A percentile compares a stretch with the other conserved stretches of the same genome.
Evolutionary conservation across 1,140 invertebrate species (phyloP).

Genomic region (Antheraea mylitta): DNA sequence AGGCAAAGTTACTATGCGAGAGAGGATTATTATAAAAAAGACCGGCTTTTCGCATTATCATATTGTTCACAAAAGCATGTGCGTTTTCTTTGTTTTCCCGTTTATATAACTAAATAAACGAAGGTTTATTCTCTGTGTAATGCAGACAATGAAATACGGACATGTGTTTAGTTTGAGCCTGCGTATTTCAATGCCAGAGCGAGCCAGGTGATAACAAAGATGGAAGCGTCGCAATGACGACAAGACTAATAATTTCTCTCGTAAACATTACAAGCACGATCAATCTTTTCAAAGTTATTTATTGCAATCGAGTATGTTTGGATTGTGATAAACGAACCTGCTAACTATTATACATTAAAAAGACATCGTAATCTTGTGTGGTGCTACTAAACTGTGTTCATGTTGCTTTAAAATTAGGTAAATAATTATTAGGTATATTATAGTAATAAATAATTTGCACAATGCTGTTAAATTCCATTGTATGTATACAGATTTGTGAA

Average conservation of each 20-base stretch:
- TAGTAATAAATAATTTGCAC: not conserved
- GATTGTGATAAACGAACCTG: conserved; percentile 7
- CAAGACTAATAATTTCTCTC: not conserved
- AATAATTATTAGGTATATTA: not conserved
- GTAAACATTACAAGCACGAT: conserved; percentile 6
- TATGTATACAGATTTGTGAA: not conserved
- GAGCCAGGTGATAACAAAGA: conserved; percentile 14
- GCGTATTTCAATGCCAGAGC: conserved; percentile 10
- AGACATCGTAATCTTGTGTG: not conserved
- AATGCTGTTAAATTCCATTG: not conserved
- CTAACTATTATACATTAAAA: not conserved
- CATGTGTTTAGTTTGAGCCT: conserved; percentile 1
- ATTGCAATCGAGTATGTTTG: conserved; percentile 8
- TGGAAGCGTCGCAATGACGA: not conserved
- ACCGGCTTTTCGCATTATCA: no score
- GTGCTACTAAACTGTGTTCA: not conserved
- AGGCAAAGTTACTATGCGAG: no score
- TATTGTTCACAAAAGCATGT: no score
- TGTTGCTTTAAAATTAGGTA: not conserved
- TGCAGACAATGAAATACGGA: not conserved
- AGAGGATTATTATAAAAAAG: no score
- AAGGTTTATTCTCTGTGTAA: not conserved
- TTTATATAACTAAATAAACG: not conserved
- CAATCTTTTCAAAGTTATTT: conserved; percentile 12
- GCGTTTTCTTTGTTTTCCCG: not conserved